These are phyloP conservation scores for Dipodomys ordii DNA, from an alignment of 2,113 vertebrate species.

Conservation along the genomic window DNA sequence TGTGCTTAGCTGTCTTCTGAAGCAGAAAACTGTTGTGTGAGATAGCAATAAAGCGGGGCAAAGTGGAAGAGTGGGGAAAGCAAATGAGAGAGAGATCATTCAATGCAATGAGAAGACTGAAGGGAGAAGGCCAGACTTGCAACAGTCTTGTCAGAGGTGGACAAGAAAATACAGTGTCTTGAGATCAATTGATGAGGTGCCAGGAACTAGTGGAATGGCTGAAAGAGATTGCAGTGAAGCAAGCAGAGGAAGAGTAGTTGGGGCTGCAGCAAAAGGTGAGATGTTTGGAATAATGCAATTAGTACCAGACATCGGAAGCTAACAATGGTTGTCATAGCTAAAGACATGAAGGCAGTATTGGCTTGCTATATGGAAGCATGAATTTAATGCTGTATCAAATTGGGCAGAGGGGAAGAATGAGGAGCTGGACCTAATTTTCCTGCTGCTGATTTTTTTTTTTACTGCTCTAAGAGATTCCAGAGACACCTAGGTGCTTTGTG, in stretches of 20 bases:
- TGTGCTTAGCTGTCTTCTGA: neutral
- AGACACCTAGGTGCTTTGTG: neutral
- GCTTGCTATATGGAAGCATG: neutral
- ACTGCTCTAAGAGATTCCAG: neutral
- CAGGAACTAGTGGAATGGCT: too few species aligned
- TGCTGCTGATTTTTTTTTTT: neutral
- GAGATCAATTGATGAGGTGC: neutral
- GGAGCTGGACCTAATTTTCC: conserved; percentile 8
- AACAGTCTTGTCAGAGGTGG: neutral
- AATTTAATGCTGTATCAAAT: neutral
- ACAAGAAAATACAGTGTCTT: neutral
- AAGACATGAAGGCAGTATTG: neutral
- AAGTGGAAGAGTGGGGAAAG: neutral
- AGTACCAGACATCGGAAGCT: neutral
- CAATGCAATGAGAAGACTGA: neutral
- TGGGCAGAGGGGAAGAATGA: neutral
- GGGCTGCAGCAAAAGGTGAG: neutral
- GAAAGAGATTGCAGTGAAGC: neutral
- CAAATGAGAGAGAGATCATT: neutral
- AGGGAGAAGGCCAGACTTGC: neutral
- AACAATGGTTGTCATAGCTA: neutral
- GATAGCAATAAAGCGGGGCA: neutral
- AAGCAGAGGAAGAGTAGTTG: neutral
- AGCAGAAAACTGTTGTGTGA: neutral
- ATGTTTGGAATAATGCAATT: neutral